Evolutionary conservation across 2,797 vertebrate species (phyloP).

Genomic region (Adelosebastes latens): DNA sequence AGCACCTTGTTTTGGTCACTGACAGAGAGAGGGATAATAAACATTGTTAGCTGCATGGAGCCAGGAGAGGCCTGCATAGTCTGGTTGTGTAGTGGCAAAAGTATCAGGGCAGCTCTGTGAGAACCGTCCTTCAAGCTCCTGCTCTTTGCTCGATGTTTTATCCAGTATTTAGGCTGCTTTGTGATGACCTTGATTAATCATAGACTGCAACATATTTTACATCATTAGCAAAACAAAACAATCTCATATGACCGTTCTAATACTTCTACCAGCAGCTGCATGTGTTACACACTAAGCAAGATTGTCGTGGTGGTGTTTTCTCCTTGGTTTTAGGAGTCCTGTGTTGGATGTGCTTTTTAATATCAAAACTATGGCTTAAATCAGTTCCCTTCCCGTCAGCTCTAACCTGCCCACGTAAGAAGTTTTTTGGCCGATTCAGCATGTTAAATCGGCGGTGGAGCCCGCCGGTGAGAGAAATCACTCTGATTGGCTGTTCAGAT

Average conservation of each 20-base stretch:
- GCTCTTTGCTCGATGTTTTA: not conserved
- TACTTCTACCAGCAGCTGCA: not conserved
- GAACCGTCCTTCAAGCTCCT: not conserved
- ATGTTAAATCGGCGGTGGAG: not conserved
- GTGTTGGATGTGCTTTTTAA: not conserved
- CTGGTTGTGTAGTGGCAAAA: not conserved
- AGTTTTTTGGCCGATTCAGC: not conserved
- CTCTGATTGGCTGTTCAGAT: not conserved
- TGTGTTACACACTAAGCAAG: not conserved
- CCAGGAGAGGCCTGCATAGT: not conserved
- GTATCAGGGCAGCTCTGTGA: not conserved
- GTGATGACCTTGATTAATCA: not conserved
- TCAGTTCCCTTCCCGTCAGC: not conserved
- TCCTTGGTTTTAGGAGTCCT: not conserved
- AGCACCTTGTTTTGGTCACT: conserved; percentile 71
- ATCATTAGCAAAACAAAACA: not conserved
- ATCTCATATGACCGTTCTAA: not conserved
- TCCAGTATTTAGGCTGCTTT: not conserved
- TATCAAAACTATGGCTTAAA: not conserved
- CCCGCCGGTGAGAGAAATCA: not conserved
- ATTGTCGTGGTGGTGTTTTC: not conserved
- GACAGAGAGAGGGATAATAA: conserved; percentile 58
- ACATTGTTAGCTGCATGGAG: conserved; percentile 51
- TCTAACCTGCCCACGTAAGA: too few relatives aligned
- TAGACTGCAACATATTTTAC: not conserved